Evolutionary conservation across 2,888 invertebrate genomes (phyloP).

Genomic region (Muschampia plurimacula): DNA sequence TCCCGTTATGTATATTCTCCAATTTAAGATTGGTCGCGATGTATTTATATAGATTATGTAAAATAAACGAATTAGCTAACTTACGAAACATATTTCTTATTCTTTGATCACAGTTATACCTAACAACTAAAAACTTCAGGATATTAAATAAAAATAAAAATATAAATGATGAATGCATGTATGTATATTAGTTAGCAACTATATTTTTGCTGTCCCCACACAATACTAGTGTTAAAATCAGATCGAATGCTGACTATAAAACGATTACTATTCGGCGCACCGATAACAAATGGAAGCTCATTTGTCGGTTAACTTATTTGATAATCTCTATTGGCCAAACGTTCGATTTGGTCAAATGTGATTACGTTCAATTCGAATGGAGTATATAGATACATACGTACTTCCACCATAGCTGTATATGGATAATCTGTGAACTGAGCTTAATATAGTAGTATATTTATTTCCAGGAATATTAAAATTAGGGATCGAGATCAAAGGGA

Average conservation of each 20-base stretch:
- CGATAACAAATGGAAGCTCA: constrained; percentile 22
- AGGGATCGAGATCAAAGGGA: no score
- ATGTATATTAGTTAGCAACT: no score
- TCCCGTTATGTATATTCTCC: no score
- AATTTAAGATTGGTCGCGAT: no score
- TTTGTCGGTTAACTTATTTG: constrained; percentile 27
- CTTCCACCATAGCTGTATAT: no score
- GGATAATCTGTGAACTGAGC: no score
- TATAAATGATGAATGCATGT: no score
- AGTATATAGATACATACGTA: not conserved
- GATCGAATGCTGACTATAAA: not conserved
- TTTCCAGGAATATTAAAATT: no score
- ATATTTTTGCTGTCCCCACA: not conserved
- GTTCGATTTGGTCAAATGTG: constrained; percentile 20
- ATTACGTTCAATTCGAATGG: constrained; percentile 28
- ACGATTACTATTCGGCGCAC: constrained; percentile 14
- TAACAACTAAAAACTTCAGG: no score
- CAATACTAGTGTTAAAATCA: not conserved
- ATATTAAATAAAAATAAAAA: no score
- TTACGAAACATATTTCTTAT: not conserved
- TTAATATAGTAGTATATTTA: no score
- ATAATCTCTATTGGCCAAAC: constrained; percentile 21
- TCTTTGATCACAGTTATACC: not conserved
- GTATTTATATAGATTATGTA: not conserved
- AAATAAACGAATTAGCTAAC: not conserved